These are phyloP conservation scores for Panzeria rudis DNA, from an alignment of 2,888 invertebrate species.

Conservation along the genomic window DNA sequence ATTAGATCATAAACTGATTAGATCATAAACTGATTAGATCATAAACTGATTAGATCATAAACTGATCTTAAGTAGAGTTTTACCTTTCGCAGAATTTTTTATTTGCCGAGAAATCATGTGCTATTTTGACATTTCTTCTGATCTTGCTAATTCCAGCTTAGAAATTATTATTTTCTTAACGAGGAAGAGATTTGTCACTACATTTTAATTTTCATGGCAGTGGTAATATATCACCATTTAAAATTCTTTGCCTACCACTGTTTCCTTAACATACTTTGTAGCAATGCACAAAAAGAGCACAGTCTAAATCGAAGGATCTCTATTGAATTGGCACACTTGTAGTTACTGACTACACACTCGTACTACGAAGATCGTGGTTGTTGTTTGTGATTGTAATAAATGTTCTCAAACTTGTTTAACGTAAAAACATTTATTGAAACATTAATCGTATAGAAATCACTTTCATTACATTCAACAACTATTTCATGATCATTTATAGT, in stretches of 20 bases:
- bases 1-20: too few species aligned
- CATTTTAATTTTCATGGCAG: not conserved
- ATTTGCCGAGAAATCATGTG: too few species aligned
- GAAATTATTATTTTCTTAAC: too few species aligned
- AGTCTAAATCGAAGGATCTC: slow-evolving; percentile 19
- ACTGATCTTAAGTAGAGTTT: too few species aligned
- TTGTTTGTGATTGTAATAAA: slow-evolving; percentile 65
- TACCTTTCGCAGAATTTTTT: too few species aligned
- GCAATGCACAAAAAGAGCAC: not conserved
- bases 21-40: too few species aligned
- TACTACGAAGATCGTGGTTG: slow-evolving; percentile 42
- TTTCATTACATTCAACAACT: slow-evolving; percentile 78
- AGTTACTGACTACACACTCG: not conserved
- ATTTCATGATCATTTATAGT: slow-evolving; percentile 76
- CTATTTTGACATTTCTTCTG: too few species aligned
- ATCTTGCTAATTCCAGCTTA: too few species aligned
- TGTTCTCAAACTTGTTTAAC: slow-evolving; percentile 70
- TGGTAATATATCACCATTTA: not conserved
- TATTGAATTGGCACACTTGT: slow-evolving; percentile 19
- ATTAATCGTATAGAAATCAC: slow-evolving; percentile 80
- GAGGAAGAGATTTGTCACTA: too few species aligned
- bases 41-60: too few species aligned
- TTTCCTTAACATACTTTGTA: slow-evolving; percentile 10
- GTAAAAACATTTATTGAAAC: slow-evolving; percentile 81
- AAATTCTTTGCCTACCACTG: slow-evolving; percentile 18